Conservation (phyloP, 1,140 invertebrate genomes). For the Spodoptera frugiperda region DNA sequence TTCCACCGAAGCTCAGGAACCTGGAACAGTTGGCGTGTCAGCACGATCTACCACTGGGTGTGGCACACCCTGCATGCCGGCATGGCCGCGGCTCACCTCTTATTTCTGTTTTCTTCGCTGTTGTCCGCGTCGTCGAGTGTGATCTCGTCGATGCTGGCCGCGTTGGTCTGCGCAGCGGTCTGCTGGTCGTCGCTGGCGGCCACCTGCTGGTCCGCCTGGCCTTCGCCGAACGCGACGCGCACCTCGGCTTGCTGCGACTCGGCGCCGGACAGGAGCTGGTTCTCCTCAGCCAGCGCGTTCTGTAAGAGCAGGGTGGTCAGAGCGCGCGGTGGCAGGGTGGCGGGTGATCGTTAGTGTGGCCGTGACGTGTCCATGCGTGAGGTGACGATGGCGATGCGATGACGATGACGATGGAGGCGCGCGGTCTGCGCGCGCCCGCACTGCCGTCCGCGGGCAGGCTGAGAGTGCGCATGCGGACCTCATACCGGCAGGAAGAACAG, state of each 20-base stretch:
- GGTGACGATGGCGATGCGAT: conserved; percentile 83
- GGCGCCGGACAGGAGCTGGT: conserved; percentile 83
- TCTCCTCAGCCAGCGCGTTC: conserved; percentile 83
- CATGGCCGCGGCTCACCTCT: conserved; percentile 82
- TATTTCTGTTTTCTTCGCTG: conserved; percentile 92
- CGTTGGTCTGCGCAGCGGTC: conserved; percentile 85
- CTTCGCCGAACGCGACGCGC: conserved; percentile 88
- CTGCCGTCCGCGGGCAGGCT: conserved; percentile 77
- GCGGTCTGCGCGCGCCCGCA: conserved; percentile 70
- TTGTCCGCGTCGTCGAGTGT: conserved; percentile 88
- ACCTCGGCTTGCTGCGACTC: conserved; percentile 89
- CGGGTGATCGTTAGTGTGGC: conserved; percentile 68
- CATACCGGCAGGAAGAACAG: conserved; percentile 83
- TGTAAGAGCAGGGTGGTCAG: conserved; percentile 68
- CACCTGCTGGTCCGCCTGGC: conserved; percentile 72
- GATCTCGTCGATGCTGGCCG: conserved; percentile 86
- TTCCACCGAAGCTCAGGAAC: conserved; percentile 90
- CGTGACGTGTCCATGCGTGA: conserved; percentile 78
- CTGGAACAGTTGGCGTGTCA: conserved; percentile 70
- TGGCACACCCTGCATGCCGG: neutral
- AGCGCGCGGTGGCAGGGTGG: neutral
- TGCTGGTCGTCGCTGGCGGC: conserved; percentile 85
- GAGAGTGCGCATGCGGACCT: conserved; percentile 74
- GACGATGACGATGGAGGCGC: conserved; percentile 68
- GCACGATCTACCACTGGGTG: neutral